Conservation (phyloP, 1,140 invertebrate genomes). For the Drosophila varians region DNA sequence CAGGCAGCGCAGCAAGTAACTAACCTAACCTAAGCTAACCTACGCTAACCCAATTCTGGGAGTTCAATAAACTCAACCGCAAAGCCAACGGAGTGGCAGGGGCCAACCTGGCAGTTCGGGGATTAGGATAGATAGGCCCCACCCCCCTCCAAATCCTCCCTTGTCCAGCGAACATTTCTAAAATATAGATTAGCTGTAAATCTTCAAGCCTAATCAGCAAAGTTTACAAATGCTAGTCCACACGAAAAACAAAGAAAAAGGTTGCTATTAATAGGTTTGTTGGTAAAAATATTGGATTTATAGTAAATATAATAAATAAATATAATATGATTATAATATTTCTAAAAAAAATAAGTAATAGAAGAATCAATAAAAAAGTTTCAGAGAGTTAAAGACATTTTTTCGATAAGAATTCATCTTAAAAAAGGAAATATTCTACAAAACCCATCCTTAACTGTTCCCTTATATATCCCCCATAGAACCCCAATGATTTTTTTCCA, state of each 20-base stretch:
- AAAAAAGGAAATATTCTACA: not conserved
- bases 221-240: conserved; percentile 13
- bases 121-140: conserved; percentile 3
- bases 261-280: too few species aligned
- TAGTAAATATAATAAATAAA: too few species aligned
- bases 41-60: conserved; percentile 68
- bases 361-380: too few species aligned
- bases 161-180: conserved; percentile 25
- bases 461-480: too few species aligned
- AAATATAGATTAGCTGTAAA: conserved; percentile 78
- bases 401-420: too few species aligned
- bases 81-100: not conserved
- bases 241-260: conserved; percentile 1
- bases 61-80: conserved; percentile 64
- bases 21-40: conserved; percentile 63
- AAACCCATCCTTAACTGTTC: not conserved
- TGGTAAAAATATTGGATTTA: too few species aligned
- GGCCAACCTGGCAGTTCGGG: not conserved
- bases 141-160: not conserved
- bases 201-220: conserved; percentile 62
- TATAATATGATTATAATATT: too few species aligned
- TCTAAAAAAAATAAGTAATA: too few species aligned
- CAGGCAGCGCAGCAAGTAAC: conserved; percentile 42
- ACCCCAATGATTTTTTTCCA: not conserved
- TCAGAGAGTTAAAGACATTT: too few species aligned